A percentile compares a stretch with the other conserved stretches of the same genome.
phyloP scores from a whole-genome alignment of 2,888 invertebrate species.

The Drosophila eohydei region DNA sequence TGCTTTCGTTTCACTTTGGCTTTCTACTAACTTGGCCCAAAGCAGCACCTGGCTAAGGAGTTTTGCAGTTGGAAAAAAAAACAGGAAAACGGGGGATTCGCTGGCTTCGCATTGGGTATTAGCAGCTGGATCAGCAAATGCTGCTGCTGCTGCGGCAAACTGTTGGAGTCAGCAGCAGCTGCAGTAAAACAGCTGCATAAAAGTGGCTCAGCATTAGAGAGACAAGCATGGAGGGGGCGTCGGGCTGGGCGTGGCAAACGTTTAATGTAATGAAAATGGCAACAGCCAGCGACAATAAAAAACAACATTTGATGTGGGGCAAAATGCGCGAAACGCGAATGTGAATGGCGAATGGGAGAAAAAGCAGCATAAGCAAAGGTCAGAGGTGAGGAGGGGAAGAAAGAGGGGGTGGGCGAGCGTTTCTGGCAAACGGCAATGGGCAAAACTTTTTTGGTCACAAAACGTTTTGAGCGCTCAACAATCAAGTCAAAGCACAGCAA shows the following conservation, averaged over 20 bases:
- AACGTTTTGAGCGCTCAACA: constrained; percentile 53
- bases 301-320: constrained; percentile 61
- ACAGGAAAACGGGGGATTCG: too few relatives aligned
- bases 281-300: constrained; percentile 68
- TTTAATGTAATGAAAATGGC: constrained; percentile 79
- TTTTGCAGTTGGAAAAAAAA: not conserved
- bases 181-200: constrained; percentile 58
- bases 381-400: not conserved
- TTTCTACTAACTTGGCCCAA: constrained; percentile 48
- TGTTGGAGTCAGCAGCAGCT: constrained; percentile 63
- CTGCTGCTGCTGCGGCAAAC: constrained; percentile 43
- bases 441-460: constrained; percentile 51
- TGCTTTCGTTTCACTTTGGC: constrained; percentile 30
- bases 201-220: constrained; percentile 51
- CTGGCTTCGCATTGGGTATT: constrained; percentile 11
- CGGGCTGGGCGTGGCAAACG: constrained; percentile 50
- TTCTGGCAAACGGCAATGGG: constrained; percentile 15
- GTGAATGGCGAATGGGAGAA: constrained; percentile 34
- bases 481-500: constrained; percentile 35
- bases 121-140: constrained; percentile 38
- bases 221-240: constrained; percentile 35
- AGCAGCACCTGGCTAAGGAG: constrained; percentile 23
- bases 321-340: constrained; percentile 11
- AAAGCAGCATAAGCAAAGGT: constrained; percentile 1
- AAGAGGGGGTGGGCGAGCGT: not conserved